These are phyloP conservation scores for Valencia hispanica DNA, from an alignment of 2,797 vertebrate genomes.

Conservation along the genomic window DNA sequence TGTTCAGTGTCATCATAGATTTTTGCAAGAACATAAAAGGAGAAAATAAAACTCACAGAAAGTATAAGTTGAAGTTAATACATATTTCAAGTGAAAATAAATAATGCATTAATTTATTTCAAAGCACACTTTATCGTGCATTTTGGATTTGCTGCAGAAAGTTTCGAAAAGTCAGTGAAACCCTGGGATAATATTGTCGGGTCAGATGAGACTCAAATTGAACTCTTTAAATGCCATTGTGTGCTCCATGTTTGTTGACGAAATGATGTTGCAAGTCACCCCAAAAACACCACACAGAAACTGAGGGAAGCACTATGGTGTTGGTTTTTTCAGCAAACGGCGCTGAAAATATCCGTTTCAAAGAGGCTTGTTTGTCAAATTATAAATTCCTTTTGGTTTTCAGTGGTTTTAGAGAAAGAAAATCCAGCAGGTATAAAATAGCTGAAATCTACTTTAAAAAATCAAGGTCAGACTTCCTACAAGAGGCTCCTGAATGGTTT, in stretches of 20 bases:
- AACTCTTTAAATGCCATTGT: too few relatives aligned
- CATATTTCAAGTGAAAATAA: neutral
- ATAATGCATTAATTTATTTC: neutral
- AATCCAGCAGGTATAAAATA: neutral
- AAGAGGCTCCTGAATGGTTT: neutral
- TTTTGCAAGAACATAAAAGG: neutral
- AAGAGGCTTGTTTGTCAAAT: neutral
- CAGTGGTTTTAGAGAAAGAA: neutral
- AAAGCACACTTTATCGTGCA: too few relatives aligned
- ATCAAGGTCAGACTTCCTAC: neutral
- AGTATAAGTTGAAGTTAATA: neutral
- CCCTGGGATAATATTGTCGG: too few relatives aligned
- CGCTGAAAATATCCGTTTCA: too few relatives aligned
- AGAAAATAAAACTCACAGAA: neutral
- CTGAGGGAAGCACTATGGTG: too few relatives aligned
- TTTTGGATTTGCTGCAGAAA: too few relatives aligned
- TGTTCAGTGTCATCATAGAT: neutral
- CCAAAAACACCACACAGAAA: too few relatives aligned
- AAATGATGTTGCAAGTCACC: too few relatives aligned
- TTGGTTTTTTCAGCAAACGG: too few relatives aligned
- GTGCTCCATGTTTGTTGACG: too few relatives aligned
- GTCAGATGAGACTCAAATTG: too few relatives aligned
- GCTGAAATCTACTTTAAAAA: neutral
- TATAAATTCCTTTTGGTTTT: neutral
- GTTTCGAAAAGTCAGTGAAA: too few relatives aligned